Evolutionary conservation across 2,797 vertebrate species (phyloP).

Genomic region (Acanthurus leucopareius): DNA sequence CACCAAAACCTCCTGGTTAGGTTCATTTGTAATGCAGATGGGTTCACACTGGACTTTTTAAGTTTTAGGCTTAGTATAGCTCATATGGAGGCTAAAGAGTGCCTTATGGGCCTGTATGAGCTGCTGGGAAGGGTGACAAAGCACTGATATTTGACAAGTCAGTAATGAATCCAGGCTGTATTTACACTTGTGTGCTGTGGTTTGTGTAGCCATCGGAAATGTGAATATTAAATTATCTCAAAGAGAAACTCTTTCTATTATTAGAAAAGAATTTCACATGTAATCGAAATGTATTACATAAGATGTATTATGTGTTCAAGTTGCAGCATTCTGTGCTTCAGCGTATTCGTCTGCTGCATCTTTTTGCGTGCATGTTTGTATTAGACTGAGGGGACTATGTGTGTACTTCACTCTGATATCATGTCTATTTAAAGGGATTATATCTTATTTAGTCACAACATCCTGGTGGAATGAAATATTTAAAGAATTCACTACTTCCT

Average conservation of each 20-base stretch:
- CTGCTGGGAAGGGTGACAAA: too few species aligned
- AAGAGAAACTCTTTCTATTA: background rate
- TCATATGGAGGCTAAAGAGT: too few species aligned
- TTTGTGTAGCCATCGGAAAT: background rate
- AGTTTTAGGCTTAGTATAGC: too few species aligned
- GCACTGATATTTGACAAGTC: too few species aligned
- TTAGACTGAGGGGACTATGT: background rate
- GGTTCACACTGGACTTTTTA: too few species aligned
- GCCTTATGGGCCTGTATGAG: too few species aligned
- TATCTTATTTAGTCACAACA: constrained; percentile 85
- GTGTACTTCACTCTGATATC: constrained; percentile 27
- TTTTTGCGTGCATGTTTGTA: constrained; percentile 11
- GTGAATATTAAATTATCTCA: background rate
- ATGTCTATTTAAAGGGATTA: constrained; percentile 72
- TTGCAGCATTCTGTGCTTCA: background rate
- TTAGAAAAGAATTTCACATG: background rate
- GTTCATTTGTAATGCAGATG: too few species aligned
- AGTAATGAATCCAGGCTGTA: too few species aligned
- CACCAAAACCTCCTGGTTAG: too few species aligned
- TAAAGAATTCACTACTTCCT: constrained; percentile 29
- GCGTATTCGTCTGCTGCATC: background rate
- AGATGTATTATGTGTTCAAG: constrained; percentile 1
- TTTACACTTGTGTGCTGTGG: background rate
- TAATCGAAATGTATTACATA: background rate
- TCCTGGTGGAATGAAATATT: constrained; percentile 85